Evolutionary conservation across 2,113 vertebrate species (phyloP).

Genomic region (Chaenogobius annularis): DNA sequence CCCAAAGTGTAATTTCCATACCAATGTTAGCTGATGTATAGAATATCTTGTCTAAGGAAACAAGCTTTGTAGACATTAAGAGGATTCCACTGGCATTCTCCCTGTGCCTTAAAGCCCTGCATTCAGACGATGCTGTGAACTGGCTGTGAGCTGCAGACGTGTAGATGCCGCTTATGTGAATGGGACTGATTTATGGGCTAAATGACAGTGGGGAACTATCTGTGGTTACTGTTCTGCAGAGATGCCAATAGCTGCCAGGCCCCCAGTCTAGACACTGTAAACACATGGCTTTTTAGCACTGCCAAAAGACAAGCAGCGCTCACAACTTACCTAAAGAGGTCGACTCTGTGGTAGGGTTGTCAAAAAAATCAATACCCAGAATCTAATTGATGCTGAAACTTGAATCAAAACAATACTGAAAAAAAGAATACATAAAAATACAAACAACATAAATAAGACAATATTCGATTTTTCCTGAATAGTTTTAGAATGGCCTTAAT

Average conservation of each 20-base stretch:
- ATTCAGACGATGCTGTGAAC: constrained; percentile 30
- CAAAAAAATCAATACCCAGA: neutral
- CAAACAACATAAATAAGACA: too few species aligned
- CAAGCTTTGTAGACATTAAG: constrained; percentile 39
- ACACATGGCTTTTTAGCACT: constrained; percentile 56
- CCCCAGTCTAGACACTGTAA: constrained; percentile 67
- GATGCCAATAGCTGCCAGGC: constrained; percentile 54
- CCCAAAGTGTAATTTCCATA: neutral
- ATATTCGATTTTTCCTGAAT: too few species aligned
- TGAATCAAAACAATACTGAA: too few species aligned
- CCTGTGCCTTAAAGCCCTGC: constrained; percentile 32
- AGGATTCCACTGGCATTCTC: constrained; percentile 22
- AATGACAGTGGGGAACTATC: constrained; percentile 60
- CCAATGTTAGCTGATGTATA: constrained; percentile 30
- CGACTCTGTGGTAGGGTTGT: neutral
- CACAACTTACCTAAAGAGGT: constrained; percentile 11
- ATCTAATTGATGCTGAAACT: neutral
- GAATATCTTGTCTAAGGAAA: constrained; percentile 37
- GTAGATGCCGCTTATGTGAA: constrained; percentile 47
- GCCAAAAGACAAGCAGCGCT: constrained; percentile 44
- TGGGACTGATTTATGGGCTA: constrained; percentile 63
- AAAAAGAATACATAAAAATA: too few species aligned
- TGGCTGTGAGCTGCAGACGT: constrained; percentile 30
- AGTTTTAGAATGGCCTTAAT: too few species aligned
- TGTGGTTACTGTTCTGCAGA: constrained; percentile 61